Base-by-base conservation (phyloP, 1,140 invertebrate genomes). In the Lepidostoma basale region DNA sequence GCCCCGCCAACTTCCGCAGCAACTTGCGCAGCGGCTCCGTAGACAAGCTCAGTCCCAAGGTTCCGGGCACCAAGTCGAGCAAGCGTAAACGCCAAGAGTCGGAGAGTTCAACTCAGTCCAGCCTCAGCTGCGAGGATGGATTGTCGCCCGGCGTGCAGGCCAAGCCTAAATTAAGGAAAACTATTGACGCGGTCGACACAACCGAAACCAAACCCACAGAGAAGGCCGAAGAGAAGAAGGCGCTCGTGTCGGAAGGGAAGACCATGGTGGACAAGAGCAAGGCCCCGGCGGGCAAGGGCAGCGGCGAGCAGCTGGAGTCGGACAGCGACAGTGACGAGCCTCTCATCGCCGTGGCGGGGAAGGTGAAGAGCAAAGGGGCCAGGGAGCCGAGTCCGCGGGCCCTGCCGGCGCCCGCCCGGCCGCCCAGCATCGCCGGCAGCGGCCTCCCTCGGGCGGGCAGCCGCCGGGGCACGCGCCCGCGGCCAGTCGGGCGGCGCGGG, bases 271-370 rank as follows among this genome's bases (percentile, higher is more conserved):
- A 63, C n/a, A 86, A 87, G 72, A 75, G 70, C 40, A 54, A 28
- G 22, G 52, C 54, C 18, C 44, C 40, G 0, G 45, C 14, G 5
- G 60, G 33, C 33, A 63, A 49, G 16, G 40, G n/a, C 9, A 45
- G 28, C 60, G 45, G 45, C 22, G 74, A 77, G 64, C 70, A 82
- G 14, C 84, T 87, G 66, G 87, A 88, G 54, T 87, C 86, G 16
- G 87, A 88, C 73, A 91, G 89, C 22, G 91, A 92, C 72, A 91
- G 91, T 73, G 91, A 92, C 77, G 90, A 93, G 78, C 90, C 90
- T 47, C 81, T 92, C 20, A 90, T 90, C 71, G 89, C 90, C 74
- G 83, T 88, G 28, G 83, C 86, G 8, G 89, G 87, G 47, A 92
- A 92, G 80, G 85, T 87, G 65, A 78, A 86, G 14, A 86, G 86